Conservation (phyloP, 1,140 invertebrate species). For the Cotesia glomerata region DNA sequence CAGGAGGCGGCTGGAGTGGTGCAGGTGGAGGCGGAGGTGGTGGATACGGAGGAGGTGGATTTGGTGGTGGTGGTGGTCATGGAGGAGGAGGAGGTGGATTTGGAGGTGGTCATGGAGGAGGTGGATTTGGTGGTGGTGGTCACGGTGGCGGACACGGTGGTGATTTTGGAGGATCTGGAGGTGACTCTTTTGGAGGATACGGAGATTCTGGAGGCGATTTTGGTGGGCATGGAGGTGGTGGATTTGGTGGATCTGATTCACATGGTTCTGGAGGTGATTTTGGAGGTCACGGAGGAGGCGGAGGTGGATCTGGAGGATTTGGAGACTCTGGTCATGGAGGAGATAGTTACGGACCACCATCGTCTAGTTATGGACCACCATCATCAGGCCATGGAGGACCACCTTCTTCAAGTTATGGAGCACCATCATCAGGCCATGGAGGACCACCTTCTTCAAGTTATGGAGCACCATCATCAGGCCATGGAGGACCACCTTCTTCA, state of each 20-base stretch:
- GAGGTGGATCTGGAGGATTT: slow-evolving; percentile 2
- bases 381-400: not conserved
- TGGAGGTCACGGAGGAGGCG: slow-evolving; percentile 18
- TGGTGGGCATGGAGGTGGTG: slow-evolving; percentile 29
- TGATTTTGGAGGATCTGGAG: slow-evolving; percentile 30
- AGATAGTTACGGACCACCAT: slow-evolving; percentile 12
- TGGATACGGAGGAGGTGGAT: not conserved
- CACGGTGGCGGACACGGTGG: slow-evolving; percentile 28
- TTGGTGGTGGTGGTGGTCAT: slow-evolving; percentile 34
- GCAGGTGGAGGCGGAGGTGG: slow-evolving; percentile 34
- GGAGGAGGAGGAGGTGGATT: slow-evolving; percentile 32
- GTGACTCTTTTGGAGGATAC: slow-evolving; percentile 27
- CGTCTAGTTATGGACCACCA: slow-evolving; percentile 1
- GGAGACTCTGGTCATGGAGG: not conserved
- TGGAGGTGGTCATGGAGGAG: slow-evolving; percentile 31
- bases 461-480: not conserved
- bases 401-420: slow-evolving; percentile 3
- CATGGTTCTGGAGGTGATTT: slow-evolving; percentile 26
- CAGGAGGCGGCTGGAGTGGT: slow-evolving; percentile 38
- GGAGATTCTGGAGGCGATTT: not conserved
- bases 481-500: not conserved
- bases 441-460: not conserved
- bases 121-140: slow-evolving; percentile 32
- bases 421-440: not conserved
- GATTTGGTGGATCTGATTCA: slow-evolving; percentile 26